Evolutionary conservation across 2,113 vertebrate species (phyloP).

Genomic region (Caranx ignobilis): DNA sequence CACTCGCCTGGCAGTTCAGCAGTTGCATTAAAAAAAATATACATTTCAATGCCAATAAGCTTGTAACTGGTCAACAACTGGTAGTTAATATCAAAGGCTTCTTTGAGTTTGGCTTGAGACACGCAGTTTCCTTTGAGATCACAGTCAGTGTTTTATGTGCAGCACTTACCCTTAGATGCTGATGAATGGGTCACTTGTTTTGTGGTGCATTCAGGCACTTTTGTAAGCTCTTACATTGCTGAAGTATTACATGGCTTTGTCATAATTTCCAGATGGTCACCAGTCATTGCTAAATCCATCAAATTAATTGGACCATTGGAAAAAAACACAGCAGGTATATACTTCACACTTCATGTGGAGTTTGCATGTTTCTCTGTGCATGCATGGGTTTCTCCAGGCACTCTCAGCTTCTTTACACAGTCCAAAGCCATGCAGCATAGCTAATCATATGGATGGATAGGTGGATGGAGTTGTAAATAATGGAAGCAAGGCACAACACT

Average conservation of each 20-base stretch:
- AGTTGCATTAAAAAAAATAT: not conserved
- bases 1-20: not conserved
- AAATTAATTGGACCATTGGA: not conserved
- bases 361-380: not conserved
- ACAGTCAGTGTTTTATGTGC: not conserved
- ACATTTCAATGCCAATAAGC: not conserved
- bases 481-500: not conserved
- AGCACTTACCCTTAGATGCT: not conserved
- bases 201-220: constrained; percentile 23
- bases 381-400: not conserved
- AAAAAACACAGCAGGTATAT: constrained; percentile 14
- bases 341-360: not conserved
- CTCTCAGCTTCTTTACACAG: too few relatives aligned
- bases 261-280: not conserved
- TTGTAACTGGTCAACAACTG: not conserved
- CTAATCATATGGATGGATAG: too few relatives aligned
- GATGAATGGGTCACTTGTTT: not conserved
- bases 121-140: not conserved
- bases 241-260: not conserved
- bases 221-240: not conserved
- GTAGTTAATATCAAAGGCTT: not conserved
- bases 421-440: too few relatives aligned
- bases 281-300: constrained; percentile 11
- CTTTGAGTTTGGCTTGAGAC: not conserved
- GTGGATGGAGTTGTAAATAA: constrained; percentile 27